A percentile compares a stretch with the other conserved stretches of the same genome.
Evolutionary conservation across 2,888 invertebrate species (phyloP).

Genomic region (Cephus spinipes): DNA sequence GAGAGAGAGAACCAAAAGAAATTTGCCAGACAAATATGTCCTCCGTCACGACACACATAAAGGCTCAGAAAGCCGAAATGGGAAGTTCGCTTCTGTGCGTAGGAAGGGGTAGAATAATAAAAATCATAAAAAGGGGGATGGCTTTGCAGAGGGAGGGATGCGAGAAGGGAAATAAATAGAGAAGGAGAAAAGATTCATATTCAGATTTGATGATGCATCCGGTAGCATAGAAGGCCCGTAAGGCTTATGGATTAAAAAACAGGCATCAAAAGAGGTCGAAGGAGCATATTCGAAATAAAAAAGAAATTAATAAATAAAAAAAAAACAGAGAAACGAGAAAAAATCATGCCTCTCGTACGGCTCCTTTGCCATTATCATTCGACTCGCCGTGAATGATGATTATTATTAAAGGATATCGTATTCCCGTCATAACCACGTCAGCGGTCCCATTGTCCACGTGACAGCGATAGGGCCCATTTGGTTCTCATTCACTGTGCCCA

Average conservation of each 20-base stretch:
- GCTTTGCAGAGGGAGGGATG: not conserved
- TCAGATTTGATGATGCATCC: constrained; percentile 60
- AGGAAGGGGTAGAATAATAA: not conserved
- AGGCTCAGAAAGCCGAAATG: too few relatives aligned
- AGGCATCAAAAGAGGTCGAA: constrained; percentile 25
- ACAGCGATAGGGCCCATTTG: constrained; percentile 49
- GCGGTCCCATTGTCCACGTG: constrained; percentile 56
- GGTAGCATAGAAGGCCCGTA: constrained; percentile 28
- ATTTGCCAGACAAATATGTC: not conserved
- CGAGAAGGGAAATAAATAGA: constrained; percentile 8
- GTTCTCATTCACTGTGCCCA: constrained; percentile 26
- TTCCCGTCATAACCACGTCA: constrained; percentile 64
- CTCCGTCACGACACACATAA: too few relatives aligned
- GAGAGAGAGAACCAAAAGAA: constrained; percentile 10
- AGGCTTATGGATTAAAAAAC: constrained; percentile 32
- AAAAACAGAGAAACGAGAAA: constrained; percentile 21
- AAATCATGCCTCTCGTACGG: constrained; percentile 25
- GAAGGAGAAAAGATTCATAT: constrained; percentile 55
- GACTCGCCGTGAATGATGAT: constrained; percentile 33
- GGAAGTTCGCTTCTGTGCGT: too few relatives aligned
- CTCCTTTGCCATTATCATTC: constrained; percentile 48
- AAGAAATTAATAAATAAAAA: constrained; percentile 12
- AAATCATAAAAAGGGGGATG: not conserved
- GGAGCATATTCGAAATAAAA: constrained; percentile 36
- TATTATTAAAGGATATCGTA: constrained; percentile 57